Percentiles rank a stretch among this genome's conserved stretches.
Evolutionary conservation across 2,888 invertebrate species (phyloP).

Genomic region (Mesopsocus fuscifrons): DNA sequence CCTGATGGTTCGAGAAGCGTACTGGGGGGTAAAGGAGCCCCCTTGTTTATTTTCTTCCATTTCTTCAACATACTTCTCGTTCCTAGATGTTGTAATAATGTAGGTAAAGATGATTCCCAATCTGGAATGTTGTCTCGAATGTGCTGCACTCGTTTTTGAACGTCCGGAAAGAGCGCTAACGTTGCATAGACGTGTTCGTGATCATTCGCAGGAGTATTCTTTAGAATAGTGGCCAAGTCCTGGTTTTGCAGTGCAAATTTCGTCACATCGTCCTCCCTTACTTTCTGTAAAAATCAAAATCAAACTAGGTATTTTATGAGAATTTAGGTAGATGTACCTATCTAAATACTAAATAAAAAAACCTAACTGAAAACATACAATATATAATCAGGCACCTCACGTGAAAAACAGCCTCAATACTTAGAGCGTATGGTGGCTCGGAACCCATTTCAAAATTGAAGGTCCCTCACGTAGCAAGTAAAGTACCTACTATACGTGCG

Average conservation of each 20-base stretch:
- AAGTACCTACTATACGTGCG: too few relatives aligned
- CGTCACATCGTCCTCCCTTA: neutral
- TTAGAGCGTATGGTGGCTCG: too few relatives aligned
- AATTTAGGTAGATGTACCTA: too few relatives aligned
- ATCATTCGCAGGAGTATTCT: slow-evolving; percentile 3
- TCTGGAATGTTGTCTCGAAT: neutral
- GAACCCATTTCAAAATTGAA: too few relatives aligned
- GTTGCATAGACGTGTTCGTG: neutral
- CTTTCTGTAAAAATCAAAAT: neutral
- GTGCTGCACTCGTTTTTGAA: neutral
- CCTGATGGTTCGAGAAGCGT: neutral
- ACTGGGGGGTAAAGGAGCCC: too few relatives aligned
- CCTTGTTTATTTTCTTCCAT: neutral
- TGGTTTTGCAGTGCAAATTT: neutral
- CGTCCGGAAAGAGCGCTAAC: neutral
- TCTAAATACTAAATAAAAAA: too few relatives aligned
- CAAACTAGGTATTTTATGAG: too few relatives aligned
- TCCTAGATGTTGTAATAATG: neutral
- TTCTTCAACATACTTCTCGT: neutral
- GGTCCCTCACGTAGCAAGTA: too few relatives aligned
- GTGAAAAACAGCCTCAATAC: too few relatives aligned
- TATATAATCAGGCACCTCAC: too few relatives aligned
- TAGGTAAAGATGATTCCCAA: neutral
- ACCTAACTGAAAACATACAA: too few relatives aligned
- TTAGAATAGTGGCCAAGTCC: neutral